These are phyloP conservation scores for Campoletis sonorensis DNA, from an alignment of 1,140 invertebrate species.

Conservation along the genomic window DNA sequence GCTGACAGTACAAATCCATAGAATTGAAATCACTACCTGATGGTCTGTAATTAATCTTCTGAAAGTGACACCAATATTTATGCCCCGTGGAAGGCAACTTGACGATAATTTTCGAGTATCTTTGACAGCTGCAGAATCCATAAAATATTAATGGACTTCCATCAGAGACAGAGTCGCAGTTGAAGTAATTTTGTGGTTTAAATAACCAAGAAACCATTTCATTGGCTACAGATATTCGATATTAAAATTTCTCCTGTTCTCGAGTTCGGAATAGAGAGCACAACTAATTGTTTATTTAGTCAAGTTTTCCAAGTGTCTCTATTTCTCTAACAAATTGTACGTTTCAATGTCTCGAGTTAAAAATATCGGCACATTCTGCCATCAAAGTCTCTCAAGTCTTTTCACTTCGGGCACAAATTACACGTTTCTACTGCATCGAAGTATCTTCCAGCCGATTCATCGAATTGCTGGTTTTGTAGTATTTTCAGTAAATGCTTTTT, in stretches of 20 bases:
- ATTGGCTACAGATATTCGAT: not conserved
- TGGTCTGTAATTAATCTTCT: not conserved
- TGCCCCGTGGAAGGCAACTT: not conserved
- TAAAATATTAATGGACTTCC: not conserved
- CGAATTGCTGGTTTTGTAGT: not conserved
- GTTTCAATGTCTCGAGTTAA: not conserved
- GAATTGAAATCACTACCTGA: not conserved
- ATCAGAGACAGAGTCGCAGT: not conserved
- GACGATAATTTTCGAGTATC: not conserved
- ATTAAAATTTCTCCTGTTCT: not conserved
- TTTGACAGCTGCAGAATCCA: not conserved
- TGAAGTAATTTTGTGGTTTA: not conserved
- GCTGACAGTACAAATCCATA: not conserved
- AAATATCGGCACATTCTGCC: not conserved
- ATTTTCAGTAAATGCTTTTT: not conserved
- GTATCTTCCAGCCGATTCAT: not conserved
- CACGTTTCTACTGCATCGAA: not conserved
- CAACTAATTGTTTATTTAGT: not conserved
- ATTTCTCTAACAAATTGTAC: not conserved
- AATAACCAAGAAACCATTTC: not conserved
- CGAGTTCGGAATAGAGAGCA: not conserved
- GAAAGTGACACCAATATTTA: not conserved
- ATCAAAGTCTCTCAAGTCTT: not conserved
- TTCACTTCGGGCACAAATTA: not conserved
- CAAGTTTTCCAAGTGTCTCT: not conserved